Evolutionary conservation across 2,797 vertebrate genomes (phyloP).

Genomic region (Hapalemur alaotrensis): DNA sequence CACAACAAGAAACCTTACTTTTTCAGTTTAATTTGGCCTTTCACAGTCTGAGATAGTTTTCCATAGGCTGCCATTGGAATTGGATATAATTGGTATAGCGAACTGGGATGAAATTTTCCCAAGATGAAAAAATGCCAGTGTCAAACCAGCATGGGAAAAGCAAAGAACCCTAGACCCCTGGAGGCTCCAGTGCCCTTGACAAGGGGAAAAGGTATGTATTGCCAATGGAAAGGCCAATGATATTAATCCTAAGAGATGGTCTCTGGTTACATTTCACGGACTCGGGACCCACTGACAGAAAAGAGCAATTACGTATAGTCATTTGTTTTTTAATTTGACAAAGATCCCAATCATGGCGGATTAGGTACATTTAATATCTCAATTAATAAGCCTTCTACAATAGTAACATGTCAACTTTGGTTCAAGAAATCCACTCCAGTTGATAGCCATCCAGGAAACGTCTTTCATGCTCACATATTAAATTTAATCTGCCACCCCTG

Average conservation of each 20-base stretch:
- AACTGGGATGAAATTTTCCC: slow-evolving; percentile 26
- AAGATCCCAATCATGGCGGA: slow-evolving; percentile 84
- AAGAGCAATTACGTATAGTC: slow-evolving; percentile 78
- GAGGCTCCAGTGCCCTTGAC: neutral
- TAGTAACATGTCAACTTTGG: slow-evolving; percentile 86
- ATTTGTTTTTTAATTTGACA: slow-evolving; percentile 69
- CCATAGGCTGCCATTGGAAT: neutral
- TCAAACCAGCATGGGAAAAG: slow-evolving; percentile 23
- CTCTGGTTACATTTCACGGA: slow-evolving; percentile 61
- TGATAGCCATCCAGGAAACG: slow-evolving; percentile 91
- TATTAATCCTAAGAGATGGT: slow-evolving; percentile 40
- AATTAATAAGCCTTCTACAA: slow-evolving; percentile 90
- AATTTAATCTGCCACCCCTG: slow-evolving; percentile 90
- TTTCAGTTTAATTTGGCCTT: slow-evolving; percentile 24
- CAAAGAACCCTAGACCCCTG: neutral
- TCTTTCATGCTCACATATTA: slow-evolving; percentile 94
- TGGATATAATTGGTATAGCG: neutral
- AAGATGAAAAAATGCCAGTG: neutral
- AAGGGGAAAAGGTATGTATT: neutral
- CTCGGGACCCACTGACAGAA: slow-evolving; percentile 73
- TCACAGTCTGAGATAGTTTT: slow-evolving; percentile 44
- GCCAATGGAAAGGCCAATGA: neutral
- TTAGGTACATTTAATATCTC: slow-evolving; percentile 87
- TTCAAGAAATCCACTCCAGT: slow-evolving; percentile 84
- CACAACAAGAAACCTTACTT: slow-evolving; percentile 54